These are phyloP conservation scores for Tragelaphus buxtoni DNA, from an alignment of 2,113 vertebrate species.

Conservation along the genomic window DNA sequence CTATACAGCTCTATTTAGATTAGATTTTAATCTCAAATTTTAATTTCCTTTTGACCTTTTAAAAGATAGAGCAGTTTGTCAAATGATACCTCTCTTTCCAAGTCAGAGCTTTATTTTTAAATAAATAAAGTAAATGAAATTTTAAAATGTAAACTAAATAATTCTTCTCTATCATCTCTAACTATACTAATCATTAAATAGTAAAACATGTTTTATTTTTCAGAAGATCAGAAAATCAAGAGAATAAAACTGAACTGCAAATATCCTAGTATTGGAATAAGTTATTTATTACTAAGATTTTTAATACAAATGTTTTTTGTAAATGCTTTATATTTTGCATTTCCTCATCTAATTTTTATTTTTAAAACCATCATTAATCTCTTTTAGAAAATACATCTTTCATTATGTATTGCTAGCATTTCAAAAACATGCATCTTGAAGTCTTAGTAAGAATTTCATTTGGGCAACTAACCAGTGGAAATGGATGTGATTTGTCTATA, in stretches of 20 bases:
- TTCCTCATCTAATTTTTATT: not conserved
- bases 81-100: not conserved
- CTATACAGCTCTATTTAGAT: not conserved
- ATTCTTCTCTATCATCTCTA: not conserved
- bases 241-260: not conserved
- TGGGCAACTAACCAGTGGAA: not conserved
- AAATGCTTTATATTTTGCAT: not conserved
- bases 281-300: not conserved
- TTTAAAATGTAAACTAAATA: not conserved
- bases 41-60: slow-evolving; percentile 6
- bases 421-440: not conserved
- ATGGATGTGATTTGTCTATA: not conserved
- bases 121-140: not conserved
- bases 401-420: not conserved
- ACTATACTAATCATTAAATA: not conserved
- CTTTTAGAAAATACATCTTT: not conserved
- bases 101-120: slow-evolving; percentile 9
- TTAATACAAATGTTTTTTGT: not conserved
- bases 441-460: not conserved
- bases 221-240: not conserved
- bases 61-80: not conserved
- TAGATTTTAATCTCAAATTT: slow-evolving; percentile 10
- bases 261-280: not conserved
- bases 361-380: not conserved
- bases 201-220: slow-evolving; percentile 34